These are phyloP conservation scores for Merops nubicus DNA, from an alignment of 2,113 vertebrate species.

Conservation along the genomic window DNA sequence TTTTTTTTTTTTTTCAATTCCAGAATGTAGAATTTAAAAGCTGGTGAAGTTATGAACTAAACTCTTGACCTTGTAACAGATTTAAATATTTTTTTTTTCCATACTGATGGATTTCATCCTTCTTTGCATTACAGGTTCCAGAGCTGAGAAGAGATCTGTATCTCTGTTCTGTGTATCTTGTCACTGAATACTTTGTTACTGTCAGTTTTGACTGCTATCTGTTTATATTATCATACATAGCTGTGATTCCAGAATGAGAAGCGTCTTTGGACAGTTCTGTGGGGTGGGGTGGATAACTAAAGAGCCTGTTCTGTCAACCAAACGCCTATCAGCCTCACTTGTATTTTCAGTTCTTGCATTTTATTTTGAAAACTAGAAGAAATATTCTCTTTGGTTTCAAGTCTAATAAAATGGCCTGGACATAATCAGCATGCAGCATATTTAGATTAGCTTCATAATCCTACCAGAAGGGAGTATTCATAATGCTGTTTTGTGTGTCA, in stretches of 20 bases:
- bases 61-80: neutral
- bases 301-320: neutral
- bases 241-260: neutral
- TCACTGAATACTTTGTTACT: neutral
- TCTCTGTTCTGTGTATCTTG: neutral
- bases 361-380: neutral
- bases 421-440: neutral
- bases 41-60: neutral
- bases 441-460: neutral
- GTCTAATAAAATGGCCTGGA: neutral
- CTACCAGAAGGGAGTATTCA: neutral
- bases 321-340: neutral
- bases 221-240: neutral
- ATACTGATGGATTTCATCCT: neutral
- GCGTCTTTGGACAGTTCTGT: neutral
- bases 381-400: neutral
- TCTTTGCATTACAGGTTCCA: neutral
- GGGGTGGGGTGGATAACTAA: neutral
- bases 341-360: neutral
- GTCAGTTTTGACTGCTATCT: neutral
- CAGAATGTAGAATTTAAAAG: neutral
- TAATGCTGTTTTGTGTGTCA: neutral
- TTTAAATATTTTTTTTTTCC: neutral
- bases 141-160: neutral
- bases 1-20: neutral